A percentile compares a stretch with the other conserved stretches of the same genome.
phyloP scores from a whole-genome alignment of 2,888 invertebrate species.

The Macrosiphum euphorbiae region DNA sequence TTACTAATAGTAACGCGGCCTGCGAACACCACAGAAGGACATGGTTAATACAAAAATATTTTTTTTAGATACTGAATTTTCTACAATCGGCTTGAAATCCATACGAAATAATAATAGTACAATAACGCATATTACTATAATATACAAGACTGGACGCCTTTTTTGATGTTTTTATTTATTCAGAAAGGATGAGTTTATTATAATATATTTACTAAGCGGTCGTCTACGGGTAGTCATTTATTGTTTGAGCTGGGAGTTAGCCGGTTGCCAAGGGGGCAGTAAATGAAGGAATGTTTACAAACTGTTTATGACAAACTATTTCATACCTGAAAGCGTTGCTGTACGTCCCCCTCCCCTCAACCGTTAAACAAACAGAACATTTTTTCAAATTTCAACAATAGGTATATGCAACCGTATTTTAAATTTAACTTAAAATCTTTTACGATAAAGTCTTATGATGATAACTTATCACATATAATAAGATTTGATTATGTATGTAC shows the following conservation, averaged over 20 bases:
- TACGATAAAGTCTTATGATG: background rate
- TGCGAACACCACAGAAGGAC: background rate
- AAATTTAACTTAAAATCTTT: background rate
- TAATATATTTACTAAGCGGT: background rate
- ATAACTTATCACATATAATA: background rate
- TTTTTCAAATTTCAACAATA: background rate
- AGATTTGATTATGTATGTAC: background rate
- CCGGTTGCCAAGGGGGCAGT: background rate
- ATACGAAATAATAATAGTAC: background rate
- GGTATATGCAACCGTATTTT: background rate
- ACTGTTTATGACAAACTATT: background rate
- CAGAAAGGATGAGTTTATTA: background rate
- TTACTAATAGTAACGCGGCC: constrained; percentile 36
- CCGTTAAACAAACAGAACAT: background rate
- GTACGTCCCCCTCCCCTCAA: background rate
- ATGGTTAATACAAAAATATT: background rate
- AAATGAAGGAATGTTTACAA: background rate
- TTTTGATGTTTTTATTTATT: background rate
- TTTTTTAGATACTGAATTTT: background rate
- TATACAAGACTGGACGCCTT: background rate
- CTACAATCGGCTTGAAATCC: background rate
- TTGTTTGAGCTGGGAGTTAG: background rate
- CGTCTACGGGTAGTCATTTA: background rate
- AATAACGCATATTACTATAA: background rate
- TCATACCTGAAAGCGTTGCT: background rate